phyloP scores from a whole-genome alignment of 2,113 vertebrate species.

The Melanerpes aurifrons region DNA sequence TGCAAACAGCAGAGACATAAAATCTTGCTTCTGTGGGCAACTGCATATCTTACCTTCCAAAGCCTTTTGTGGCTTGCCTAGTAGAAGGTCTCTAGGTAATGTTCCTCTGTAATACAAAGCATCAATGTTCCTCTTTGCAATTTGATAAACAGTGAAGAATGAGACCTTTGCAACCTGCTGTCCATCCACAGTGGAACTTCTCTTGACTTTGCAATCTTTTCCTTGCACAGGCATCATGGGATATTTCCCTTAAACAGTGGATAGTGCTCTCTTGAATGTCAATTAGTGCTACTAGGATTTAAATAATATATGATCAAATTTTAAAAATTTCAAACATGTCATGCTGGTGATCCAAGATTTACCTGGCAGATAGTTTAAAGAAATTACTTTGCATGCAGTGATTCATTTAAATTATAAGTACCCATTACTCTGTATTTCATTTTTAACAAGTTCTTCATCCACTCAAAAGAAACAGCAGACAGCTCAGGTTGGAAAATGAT shows the following conservation, averaged over 20 bases:
- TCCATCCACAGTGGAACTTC: not conserved
- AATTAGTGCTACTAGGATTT: constrained; percentile 29
- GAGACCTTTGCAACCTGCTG: not conserved
- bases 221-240: not conserved
- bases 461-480: constrained; percentile 48
- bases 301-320: constrained; percentile 50
- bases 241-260: constrained; percentile 18
- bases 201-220: not conserved
- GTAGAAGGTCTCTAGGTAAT: not conserved
- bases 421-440: constrained; percentile 52
- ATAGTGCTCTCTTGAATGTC: not conserved
- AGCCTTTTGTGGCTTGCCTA: not conserved
- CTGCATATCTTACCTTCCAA: not conserved
- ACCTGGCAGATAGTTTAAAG: constrained; percentile 47
- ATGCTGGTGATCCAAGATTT: constrained; percentile 47
- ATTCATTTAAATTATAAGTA: constrained; percentile 66
- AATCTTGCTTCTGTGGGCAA: not conserved
- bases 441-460: constrained; percentile 62
- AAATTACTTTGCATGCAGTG: constrained; percentile 44
- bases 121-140: not conserved
- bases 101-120: not conserved
- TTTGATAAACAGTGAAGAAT: not conserved
- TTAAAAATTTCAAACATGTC: constrained; percentile 52
- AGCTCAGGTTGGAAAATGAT: constrained; percentile 42
- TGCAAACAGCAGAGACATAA: not conserved